These are phyloP conservation scores for Hippopotamyrus pictus DNA, from an alignment of 2,797 vertebrate species.

Conservation along the genomic window DNA sequence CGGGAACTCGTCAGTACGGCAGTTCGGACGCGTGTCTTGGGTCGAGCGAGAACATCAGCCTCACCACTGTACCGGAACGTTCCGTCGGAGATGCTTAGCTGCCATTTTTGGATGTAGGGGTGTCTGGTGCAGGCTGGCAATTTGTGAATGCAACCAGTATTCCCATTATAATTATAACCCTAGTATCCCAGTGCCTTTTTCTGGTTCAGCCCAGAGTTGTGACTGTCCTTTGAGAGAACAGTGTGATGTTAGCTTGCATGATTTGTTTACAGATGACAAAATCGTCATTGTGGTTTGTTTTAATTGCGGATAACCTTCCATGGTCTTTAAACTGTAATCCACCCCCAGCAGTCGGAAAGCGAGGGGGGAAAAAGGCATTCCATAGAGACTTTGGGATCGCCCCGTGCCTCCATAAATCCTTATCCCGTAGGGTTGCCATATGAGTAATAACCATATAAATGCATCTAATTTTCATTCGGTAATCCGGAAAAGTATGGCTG, in stretches of 20 bases:
- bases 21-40: slow-evolving; percentile 30
- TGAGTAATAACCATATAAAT: slow-evolving; percentile 67
- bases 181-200: not conserved
- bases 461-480: slow-evolving; percentile 66
- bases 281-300: not conserved
- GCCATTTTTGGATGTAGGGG: not conserved
- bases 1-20: slow-evolving; percentile 39
- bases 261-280: not conserved
- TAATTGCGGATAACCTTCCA: slow-evolving; percentile 19
- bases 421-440: slow-evolving; percentile 28
- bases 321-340: slow-evolving; percentile 35
- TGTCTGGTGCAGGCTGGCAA: not conserved
- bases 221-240: not conserved
- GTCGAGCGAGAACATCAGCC: not conserved
- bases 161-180: not conserved
- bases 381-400: slow-evolving; percentile 19
- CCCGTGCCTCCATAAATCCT: slow-evolving; percentile 32
- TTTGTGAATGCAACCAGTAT: not conserved
- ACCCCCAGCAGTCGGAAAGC: slow-evolving; percentile 26
- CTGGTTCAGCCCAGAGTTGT: not conserved
- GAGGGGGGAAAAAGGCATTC: slow-evolving; percentile 26
- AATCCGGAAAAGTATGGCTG: slow-evolving; percentile 63
- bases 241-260: not conserved
- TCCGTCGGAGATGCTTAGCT: not conserved
- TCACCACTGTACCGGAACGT: slow-evolving; percentile 26